Base-by-base conservation (phyloP, 2,113 vertebrate species). In the Lepus europaeus region DNA sequence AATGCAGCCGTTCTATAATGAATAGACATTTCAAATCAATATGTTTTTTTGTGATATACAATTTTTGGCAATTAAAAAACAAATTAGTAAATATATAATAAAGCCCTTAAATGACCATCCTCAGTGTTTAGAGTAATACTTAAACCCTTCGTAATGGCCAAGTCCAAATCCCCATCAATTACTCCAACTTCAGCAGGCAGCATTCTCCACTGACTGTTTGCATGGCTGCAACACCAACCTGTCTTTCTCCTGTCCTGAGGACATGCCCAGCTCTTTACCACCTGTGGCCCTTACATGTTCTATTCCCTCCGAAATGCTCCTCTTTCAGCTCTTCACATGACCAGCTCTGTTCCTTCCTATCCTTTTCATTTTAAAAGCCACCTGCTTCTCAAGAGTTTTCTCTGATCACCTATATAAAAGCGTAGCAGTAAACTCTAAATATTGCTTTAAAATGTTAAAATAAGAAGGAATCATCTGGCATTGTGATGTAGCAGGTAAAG, bases 351-450 rank as follows among this genome's bases (percentile, higher is more conserved):
- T 83, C 25, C 22, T 92, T 64, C 91, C 31, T 23, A 80, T 17
- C 5, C 6, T 81, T 78, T 53, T 74, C 31, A 74, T 79, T 90
- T 77, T 89, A 88, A 91, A 91, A 29, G 63, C 53, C 45, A 70
- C 39, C 36, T 68, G 59, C 68, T 73, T 33, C 9, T 88, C 69
- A 33, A 2, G n/a, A 6, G 23, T 90, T 49, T 94, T 12, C 36
- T 33, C 29, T 36, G 69, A 66, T 77, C 63, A 90, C 11, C 36
- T 68, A 95, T 56, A 22, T 88, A 84, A 86, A 95, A 51, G 68
- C 66, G 66, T 20, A 82, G 9, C 20, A 93, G 39, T 92, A 53
- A 64, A 77, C 23, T 81, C 29, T 83, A 68, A 70, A 36, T 36
- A 68, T n/a, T 83, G 27, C 20, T 90, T 87, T 27, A 39, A 89